A percentile compares a stretch with the other conserved stretches of the same genome.
phyloP scores from a whole-genome alignment of 2,797 vertebrate genomes.

The Enteromius radiatus region DNA sequence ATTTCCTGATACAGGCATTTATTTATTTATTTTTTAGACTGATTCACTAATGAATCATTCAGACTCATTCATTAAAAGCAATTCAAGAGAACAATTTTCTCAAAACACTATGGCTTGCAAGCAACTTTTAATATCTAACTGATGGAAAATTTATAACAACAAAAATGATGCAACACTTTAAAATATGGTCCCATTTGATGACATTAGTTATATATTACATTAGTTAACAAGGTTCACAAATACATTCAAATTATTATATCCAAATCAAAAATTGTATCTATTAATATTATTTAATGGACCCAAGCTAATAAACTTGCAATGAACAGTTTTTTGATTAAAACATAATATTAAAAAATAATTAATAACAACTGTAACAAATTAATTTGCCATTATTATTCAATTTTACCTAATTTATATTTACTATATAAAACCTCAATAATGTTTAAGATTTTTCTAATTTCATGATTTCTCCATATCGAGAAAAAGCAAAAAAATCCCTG shows the following conservation, averaged over 20 bases:
- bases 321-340: background rate
- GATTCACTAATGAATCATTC: background rate
- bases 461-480: too few species aligned
- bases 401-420: background rate
- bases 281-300: background rate
- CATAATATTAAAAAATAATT: background rate
- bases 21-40: background rate
- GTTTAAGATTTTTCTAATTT: background rate
- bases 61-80: background rate
- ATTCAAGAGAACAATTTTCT: background rate
- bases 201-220: background rate
- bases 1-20: background rate
- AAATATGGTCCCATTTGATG: background rate
- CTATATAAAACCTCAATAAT: background rate
- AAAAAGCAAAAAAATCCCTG: too few species aligned
- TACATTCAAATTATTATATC: background rate
- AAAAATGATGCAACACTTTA: background rate
- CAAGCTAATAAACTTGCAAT: background rate
- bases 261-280: background rate
- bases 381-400: background rate
- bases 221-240: background rate
- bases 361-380: background rate
- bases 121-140: background rate
- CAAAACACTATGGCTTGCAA: background rate
- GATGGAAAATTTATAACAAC: background rate